Conservation (phyloP, 2,113 vertebrate genomes). For the Erythrocercus mccallii region DNA sequence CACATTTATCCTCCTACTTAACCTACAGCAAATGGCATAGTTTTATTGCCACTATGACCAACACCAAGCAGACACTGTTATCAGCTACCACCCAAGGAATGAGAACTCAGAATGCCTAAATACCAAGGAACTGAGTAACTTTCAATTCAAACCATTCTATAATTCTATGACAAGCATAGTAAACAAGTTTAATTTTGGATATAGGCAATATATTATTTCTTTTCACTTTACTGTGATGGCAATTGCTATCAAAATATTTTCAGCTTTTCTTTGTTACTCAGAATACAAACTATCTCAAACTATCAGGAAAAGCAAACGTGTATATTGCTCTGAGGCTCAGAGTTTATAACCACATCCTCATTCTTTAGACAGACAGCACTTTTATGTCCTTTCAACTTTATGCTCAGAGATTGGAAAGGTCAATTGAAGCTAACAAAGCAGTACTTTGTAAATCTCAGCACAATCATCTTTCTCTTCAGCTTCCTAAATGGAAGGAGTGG, state of each 20-base stretch:
- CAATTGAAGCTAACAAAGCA: conserved; percentile 13
- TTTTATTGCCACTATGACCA: not conserved
- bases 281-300: not conserved
- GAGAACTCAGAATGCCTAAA: not conserved
- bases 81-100: not conserved
- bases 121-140: not conserved
- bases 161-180: not conserved
- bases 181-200: not conserved
- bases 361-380: not conserved
- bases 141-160: not conserved
- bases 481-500: not conserved
- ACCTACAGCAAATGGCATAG: not conserved
- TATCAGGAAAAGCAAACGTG: not conserved
- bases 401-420: not conserved
- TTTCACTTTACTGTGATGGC: not conserved
- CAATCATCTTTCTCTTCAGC: conserved; percentile 1
- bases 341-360: not conserved
- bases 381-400: not conserved
- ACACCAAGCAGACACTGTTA: not conserved
- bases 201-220: not conserved
- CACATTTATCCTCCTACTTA: not conserved
- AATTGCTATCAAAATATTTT: not conserved
- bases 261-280: not conserved
- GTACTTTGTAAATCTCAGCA: not conserved
- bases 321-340: not conserved